Evolutionary conservation across 2,113 vertebrate species (phyloP).

Genomic region (Caranx melampygus): DNA sequence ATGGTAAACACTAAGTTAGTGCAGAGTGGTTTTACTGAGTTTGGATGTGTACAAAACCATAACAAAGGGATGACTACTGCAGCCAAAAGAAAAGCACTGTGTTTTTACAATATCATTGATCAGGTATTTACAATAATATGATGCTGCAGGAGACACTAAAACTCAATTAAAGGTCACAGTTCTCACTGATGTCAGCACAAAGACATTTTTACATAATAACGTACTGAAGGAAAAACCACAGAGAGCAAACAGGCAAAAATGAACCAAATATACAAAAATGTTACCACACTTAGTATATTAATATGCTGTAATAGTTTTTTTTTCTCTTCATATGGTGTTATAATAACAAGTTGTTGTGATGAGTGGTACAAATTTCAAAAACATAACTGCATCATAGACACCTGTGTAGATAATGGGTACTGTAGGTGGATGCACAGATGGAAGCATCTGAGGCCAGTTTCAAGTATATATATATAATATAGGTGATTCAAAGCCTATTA

Average conservation of each 20-base stretch:
- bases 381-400: neutral
- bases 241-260: neutral
- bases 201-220: neutral
- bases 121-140: neutral
- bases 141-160: neutral
- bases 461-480: too few species aligned
- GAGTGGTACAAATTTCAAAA: neutral
- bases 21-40: slow-evolving; percentile 34
- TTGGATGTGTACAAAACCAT: slow-evolving; percentile 27
- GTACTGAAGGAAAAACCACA: neutral
- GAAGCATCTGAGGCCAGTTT: neutral
- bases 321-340: neutral
- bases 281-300: neutral
- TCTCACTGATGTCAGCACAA: neutral
- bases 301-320: neutral
- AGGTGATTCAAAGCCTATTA: neutral
- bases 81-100: slow-evolving; percentile 41
- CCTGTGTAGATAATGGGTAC: too few species aligned
- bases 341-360: neutral
- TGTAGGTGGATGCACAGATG: too few species aligned
- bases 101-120: slow-evolving; percentile 29
- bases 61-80: slow-evolving; percentile 52
- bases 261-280: neutral
- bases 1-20: slow-evolving; percentile 69
- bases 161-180: neutral